phyloP scores from a whole-genome alignment of 2,888 invertebrate genomes.

The Mycalesis mineus region DNA sequence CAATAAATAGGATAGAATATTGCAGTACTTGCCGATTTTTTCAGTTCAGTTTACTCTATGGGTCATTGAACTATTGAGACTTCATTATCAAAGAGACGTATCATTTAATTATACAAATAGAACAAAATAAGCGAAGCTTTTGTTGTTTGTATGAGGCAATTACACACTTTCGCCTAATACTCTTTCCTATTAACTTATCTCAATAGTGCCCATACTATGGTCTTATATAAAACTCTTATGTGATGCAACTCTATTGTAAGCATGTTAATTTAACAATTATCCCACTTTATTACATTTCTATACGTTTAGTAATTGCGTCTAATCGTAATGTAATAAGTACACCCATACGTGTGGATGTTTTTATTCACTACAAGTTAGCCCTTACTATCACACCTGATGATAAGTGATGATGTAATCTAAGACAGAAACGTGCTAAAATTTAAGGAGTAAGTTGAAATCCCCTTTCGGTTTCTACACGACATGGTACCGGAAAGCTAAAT shows the following conservation, averaged over 20 bases:
- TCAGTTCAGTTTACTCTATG: too few species aligned
- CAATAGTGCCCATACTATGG: background rate
- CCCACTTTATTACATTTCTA: constrained; percentile 10
- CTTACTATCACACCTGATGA: too few species aligned
- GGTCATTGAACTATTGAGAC: too few species aligned
- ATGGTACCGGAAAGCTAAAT: too few species aligned
- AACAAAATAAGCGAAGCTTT: background rate
- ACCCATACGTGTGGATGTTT: too few species aligned
- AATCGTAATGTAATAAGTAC: constrained; percentile 1
- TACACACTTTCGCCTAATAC: constrained; percentile 14
- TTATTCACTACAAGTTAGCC: too few species aligned
- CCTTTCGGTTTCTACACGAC: too few species aligned
- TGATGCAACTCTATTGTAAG: constrained; percentile 4
- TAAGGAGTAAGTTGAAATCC: too few species aligned
- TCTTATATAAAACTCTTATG: constrained; percentile 15
- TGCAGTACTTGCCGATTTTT: too few species aligned
- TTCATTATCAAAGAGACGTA: background rate
- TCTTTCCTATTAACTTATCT: constrained; percentile 13
- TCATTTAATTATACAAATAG: constrained; percentile 8
- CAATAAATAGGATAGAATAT: too few species aligned
- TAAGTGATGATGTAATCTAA: too few species aligned
- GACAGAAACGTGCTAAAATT: too few species aligned
- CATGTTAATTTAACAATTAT: constrained; percentile 15
- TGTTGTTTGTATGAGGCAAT: constrained; percentile 8
- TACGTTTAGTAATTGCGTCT: constrained; percentile 7